Evolutionary conservation across 2,888 invertebrate species (phyloP), one percentile per base, ranked within the genome.

Genomic region (Ornithoptera alexandrae): DNA sequence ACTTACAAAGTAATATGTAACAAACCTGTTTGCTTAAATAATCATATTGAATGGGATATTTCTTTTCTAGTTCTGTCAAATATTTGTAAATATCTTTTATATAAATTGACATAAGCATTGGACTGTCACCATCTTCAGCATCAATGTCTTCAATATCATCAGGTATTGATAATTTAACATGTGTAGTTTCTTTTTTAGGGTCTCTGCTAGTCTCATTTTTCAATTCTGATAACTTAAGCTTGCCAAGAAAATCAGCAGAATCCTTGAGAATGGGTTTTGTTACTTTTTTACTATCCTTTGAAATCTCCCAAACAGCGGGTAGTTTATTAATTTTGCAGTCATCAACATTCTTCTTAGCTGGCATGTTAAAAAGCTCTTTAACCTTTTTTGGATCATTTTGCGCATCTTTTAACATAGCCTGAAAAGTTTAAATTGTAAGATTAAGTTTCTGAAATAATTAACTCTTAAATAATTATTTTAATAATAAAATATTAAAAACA

Each of bases 31-130:
- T 94, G 61, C 92, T 93, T 75, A 98, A 90, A 84, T 95, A 96
- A 78, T 95, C 93, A 22, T 88, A 83, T 57, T 89, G 86, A 70
- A 98, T 94, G 4, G 94, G 92, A 84, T 94, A 95, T 75, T 94
- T 93, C 22, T 84, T 83, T 93, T 98, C 98, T 72, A 98, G 85
- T 64, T 94, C 88, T 74, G 94, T 94, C 81, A 98, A 93, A 88
- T 98, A 97, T 22, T 92, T 90, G 82, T 97, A 98, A 81, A 99
- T 98, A 78, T 98, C 98, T 74, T 96, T 96, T 50, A 97, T 96
- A 84, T 98, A 98, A 76, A 96, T 95, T 20, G 96, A 94, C 81
- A 97, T 96, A 76, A 97, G 93, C 76, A 96, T 93, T 4, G 97
- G 96, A 85, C 97, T 97, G 61, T 94, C 93, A 58, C 90, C 93